These are phyloP conservation scores for Drosophila sordidula DNA, from an alignment of 2,888 invertebrate genomes.

Conservation along the genomic window DNA sequence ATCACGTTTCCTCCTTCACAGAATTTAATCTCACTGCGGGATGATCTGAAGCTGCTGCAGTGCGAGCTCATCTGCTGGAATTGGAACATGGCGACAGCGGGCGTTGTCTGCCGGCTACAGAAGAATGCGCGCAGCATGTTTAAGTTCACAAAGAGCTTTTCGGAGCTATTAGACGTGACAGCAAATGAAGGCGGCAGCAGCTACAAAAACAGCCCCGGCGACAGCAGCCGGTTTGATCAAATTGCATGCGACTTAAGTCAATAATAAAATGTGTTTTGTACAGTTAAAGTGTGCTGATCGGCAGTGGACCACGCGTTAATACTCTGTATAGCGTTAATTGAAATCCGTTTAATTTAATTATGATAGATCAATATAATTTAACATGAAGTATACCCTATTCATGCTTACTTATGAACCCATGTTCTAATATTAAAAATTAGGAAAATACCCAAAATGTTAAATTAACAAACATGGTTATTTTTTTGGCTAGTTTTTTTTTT, in stretches of 20 bases:
- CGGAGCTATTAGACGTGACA: constrained; percentile 63
- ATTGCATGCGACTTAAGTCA: constrained; percentile 35
- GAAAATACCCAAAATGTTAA: background rate
- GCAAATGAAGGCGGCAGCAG: constrained; percentile 14
- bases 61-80: constrained; percentile 87
- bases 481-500: too few species aligned
- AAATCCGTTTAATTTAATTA: too few species aligned
- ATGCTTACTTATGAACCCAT: background rate
- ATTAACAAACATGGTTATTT: background rate
- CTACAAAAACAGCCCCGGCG: constrained; percentile 11
- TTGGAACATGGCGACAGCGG: constrained; percentile 83
- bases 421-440: background rate
- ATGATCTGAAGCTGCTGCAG: constrained; percentile 86
- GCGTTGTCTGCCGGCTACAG: constrained; percentile 81
- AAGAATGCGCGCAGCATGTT: constrained; percentile 74
- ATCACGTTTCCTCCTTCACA: constrained; percentile 61
- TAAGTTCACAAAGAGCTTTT: constrained; percentile 67
- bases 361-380: too few species aligned
- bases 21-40: constrained; percentile 86
- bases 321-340: constrained; percentile 5
- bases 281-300: constrained; percentile 24
- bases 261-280: constrained; percentile 40
- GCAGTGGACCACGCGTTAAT: constrained; percentile 4
- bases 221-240: constrained; percentile 35
- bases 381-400: background rate